Base-by-base conservation (phyloP, 2,113 vertebrate species). In the Bubo scandiacus region DNA sequence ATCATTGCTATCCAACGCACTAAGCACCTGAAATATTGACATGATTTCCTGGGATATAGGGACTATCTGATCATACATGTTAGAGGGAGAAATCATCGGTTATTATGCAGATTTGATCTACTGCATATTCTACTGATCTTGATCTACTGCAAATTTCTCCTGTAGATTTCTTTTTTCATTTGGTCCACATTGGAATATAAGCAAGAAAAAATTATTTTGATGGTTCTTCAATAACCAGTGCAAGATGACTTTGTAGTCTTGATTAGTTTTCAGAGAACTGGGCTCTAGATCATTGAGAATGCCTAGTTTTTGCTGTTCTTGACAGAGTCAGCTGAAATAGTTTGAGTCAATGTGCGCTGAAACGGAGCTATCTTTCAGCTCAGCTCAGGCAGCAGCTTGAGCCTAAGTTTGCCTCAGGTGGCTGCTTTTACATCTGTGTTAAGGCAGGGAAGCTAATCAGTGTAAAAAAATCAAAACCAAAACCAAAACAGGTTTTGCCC, bases 111-210 rank as follows among this genome's bases (percentile, higher is more conserved):
- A 90, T 52, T 5, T 58, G 63, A 45, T 65, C 65, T 75, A 42
- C 42, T 67, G 29, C 47, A 83, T 89, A 40, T 72, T 59, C 63
- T 34, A 51, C 32, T 68, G 45, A 63, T 79, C 36, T 55, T 51
- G 29, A 79, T 80, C 34, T 59, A 61, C 54, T 29, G 19, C 25
- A 86, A 42, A 86, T 67, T 95, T 63, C n/a, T 73, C 36, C 10
- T 23, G 20, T 32, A 80, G 47, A 40, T 66, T 70, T 81, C 2
- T 77, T 88, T 59, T 73, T 66, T 9, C 90, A 92, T 66, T 86
- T 0, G 0, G n/a, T 63, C 42, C 11, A 19, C 3, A 4, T 47
- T 36, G 26, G 23, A 86, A 38, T 4, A 83, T 58, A 73, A 70
- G 23, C 9, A 77, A 54, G 51, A 51, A 84, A 81, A 92, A 63